These are phyloP conservation scores for Sarcophaga rosellei DNA, from an alignment of 2,888 invertebrate species.

Conservation along the genomic window DNA sequence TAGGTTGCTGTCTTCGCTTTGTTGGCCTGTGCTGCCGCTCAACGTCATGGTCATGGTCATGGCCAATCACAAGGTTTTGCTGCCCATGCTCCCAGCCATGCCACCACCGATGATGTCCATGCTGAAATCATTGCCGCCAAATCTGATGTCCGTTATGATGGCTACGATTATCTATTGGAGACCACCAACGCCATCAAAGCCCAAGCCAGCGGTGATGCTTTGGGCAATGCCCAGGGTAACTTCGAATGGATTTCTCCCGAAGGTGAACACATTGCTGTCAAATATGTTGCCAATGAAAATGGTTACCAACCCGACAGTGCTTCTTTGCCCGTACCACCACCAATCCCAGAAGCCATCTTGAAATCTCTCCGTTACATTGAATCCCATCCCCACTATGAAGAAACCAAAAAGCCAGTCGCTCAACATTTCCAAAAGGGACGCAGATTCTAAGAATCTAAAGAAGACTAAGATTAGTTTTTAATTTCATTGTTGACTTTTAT, in stretches of 20 bases:
- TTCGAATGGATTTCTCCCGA: constrained; percentile 76
- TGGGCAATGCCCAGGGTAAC: constrained; percentile 74
- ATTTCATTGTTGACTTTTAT: neutral
- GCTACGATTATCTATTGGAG: constrained; percentile 72
- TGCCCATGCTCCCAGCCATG: neutral
- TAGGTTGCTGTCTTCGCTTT: neutral
- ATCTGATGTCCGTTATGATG: constrained; percentile 74
- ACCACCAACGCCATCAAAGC: constrained; percentile 74
- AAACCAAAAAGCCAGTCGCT: neutral
- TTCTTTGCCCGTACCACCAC: constrained; percentile 71
- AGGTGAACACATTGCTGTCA: constrained; percentile 74
- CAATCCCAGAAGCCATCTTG: constrained; percentile 71
- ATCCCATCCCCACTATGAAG: constrained; percentile 75
- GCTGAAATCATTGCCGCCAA: constrained; percentile 51
- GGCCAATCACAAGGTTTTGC: neutral
- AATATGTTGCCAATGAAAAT: constrained; percentile 76
- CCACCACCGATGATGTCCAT: constrained; percentile 56
- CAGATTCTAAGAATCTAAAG: constrained; percentile 13
- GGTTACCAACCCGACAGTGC: constrained; percentile 73
- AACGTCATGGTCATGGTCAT: neutral
- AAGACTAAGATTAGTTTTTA: neutral
- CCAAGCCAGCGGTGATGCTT: constrained; percentile 72
- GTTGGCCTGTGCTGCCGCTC: neutral
- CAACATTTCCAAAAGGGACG: neutral
- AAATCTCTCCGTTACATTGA: constrained; percentile 81